Evolutionary conservation across 1,140 invertebrate species (phyloP), one percentile per base, ranked within the genome.

Genomic region (Drosophila novamexicana): DNA sequence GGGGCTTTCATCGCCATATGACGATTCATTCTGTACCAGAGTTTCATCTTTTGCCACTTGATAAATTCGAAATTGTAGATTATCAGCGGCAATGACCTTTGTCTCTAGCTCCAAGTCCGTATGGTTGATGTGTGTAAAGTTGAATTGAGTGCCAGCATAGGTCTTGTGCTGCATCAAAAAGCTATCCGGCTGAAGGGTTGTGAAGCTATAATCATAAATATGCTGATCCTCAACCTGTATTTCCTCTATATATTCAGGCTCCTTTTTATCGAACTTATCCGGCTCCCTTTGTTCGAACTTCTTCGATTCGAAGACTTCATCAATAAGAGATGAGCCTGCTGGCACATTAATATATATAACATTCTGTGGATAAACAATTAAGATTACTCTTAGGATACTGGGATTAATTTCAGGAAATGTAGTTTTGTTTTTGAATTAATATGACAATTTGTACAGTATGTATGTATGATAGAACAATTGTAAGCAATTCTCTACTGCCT

Each of bases 111-210:
- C 45, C 8, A 76, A 34, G 7, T 76, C 42, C 18, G 9, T n/a
- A 1, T 39, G 7, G n/a, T 39, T 66, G 9, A 37, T 49, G 37
- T 79, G 39, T 1, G 7, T 45, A 7, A 75, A 65, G 14, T 32
- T 10, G n/a, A 88, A 88, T 0, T 67, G 40, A 5, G 65, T 71
- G 36, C 70, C 70, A 1, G 84, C 64, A 50, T 88, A 88, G 18
- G 32, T 16, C 1, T 29, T 61, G 44, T 88, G 84, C 22, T 62
- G 45, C 10, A 88, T 75, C 3, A 39, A 7, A 32, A 47, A 64
- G 14, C 47, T 75, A 22, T 61, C 52, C 9, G 78, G 56, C 3
- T 10, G 18, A 50, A 56, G 84, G 2, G 77, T 81, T 0, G 34
- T 49, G 10, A 64, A 88, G 37, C 49, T 69, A 36, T 72, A 62